A percentile compares a stretch with the other conserved stretches of the same genome.
These are phyloP conservation scores for Gambusia yucatana DNA, from an alignment of 2,797 vertebrate species.

Conservation along the genomic window DNA sequence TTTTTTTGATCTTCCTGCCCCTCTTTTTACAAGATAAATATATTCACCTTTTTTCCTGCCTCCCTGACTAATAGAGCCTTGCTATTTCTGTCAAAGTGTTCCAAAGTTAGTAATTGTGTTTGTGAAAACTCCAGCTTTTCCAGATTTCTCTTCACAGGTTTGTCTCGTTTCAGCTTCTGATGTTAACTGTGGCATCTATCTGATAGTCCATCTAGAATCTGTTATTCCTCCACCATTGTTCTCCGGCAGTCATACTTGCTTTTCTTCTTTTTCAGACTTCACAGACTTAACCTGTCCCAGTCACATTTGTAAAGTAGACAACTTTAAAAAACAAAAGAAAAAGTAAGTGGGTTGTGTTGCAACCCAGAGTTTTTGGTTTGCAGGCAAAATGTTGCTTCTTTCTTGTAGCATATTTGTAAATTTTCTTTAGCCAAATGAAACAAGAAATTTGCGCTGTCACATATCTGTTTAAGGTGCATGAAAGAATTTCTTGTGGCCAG, in stretches of 20 bases:
- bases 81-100: neutral
- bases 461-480: neutral
- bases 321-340: neutral
- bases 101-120: neutral
- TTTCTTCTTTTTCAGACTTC: neutral
- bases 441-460: neutral
- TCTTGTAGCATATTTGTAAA: neutral
- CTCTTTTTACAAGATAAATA: neutral
- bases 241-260: neutral
- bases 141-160: constrained; percentile 1
- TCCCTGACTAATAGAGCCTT: neutral
- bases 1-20: neutral
- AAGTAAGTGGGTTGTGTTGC: neutral
- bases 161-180: neutral
- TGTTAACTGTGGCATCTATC: neutral
- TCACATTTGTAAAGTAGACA: neutral
- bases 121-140: neutral
- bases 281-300: neutral
- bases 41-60: neutral
- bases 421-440: neutral
- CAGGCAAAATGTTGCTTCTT: neutral
- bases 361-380: neutral
- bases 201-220: neutral
- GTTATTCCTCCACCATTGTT: neutral
- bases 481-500: neutral